These are phyloP conservation scores for Sceloporus tristichus DNA, from an alignment of 2,113 vertebrate genomes.

Conservation along the genomic window DNA sequence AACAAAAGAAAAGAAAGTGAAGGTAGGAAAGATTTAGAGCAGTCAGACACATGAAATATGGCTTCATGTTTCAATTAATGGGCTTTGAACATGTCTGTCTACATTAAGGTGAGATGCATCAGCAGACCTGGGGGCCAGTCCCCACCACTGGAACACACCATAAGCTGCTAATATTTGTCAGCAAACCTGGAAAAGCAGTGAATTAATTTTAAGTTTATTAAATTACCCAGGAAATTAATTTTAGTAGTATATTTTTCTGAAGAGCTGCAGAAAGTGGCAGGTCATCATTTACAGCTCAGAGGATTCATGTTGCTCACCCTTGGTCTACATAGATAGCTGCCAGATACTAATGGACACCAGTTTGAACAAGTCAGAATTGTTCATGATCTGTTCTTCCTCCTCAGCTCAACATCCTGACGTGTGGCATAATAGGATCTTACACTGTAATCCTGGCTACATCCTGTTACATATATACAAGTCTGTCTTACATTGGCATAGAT, in stretches of 20 bases:
- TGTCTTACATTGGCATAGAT: slow-evolving; percentile 90
- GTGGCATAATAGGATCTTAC: slow-evolving; percentile 87
- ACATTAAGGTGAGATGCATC: neutral
- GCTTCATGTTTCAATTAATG: neutral
- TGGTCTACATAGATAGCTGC: neutral
- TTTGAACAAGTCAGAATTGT: neutral
- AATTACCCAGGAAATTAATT: neutral
- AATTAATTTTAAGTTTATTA: neutral
- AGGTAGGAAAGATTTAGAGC: neutral
- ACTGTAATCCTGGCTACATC: slow-evolving; percentile 84
- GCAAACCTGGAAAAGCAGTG: neutral
- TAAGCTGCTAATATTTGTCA: neutral
- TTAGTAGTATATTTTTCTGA: neutral
- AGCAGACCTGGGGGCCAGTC: neutral
- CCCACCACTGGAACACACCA: neutral
- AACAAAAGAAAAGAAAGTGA: neutral
- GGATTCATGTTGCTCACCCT: too few relatives aligned
- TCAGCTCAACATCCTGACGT: slow-evolving; percentile 91
- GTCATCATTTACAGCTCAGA: too few relatives aligned
- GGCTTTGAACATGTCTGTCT: neutral
- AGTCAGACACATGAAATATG: neutral
- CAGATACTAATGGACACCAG: neutral
- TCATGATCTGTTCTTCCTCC: slow-evolving; percentile 28
- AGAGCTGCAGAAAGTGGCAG: neutral
- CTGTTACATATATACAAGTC: slow-evolving; percentile 91